Evolutionary conservation across 1,140 invertebrate genomes (phyloP).

Genomic region (Lordiphosa mommai): DNA sequence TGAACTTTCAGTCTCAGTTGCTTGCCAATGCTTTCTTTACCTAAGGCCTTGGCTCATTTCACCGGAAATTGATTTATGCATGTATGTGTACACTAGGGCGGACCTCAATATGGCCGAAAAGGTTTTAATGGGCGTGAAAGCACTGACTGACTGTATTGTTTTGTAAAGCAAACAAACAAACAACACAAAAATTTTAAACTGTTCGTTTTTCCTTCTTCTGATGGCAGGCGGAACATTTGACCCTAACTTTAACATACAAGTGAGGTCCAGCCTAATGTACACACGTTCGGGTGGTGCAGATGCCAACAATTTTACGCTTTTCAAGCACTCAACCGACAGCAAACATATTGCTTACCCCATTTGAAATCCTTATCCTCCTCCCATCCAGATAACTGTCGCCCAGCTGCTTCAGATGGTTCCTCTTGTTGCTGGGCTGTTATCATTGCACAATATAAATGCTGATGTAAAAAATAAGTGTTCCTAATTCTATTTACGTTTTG

Average conservation of each 20-base stretch:
- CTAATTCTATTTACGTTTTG: slow-evolving; percentile 57
- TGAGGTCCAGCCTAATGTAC: no score
- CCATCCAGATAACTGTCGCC: slow-evolving; percentile 25
- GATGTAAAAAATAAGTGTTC: slow-evolving; percentile 71
- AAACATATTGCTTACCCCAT: slow-evolving; percentile 64
- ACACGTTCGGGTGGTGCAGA: background rate
- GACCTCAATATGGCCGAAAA: no score
- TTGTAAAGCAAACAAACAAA: no score
- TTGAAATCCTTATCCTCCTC: no score
- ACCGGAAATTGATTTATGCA: slow-evolving; percentile 53
- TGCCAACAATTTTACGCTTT: slow-evolving; percentile 54
- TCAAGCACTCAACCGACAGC: slow-evolving; percentile 41
- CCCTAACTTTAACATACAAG: no score
- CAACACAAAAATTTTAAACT: no score
- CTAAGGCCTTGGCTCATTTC: slow-evolving; percentile 21
- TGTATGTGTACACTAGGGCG: slow-evolving; percentile 1
- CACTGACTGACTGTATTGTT: no score
- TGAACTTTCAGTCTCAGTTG: slow-evolving; percentile 1
- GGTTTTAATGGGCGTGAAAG: no score
- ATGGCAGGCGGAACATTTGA: no score
- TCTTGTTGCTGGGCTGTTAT: slow-evolving; percentile 24
- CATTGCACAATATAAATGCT: slow-evolving; percentile 61
- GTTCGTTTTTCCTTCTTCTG: no score
- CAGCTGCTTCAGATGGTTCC: slow-evolving; percentile 14
- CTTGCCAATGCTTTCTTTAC: slow-evolving; percentile 6